Evolutionary conservation across 2,888 invertebrate genomes (phyloP).

Genomic region (Microctonus aethiopoides): DNA sequence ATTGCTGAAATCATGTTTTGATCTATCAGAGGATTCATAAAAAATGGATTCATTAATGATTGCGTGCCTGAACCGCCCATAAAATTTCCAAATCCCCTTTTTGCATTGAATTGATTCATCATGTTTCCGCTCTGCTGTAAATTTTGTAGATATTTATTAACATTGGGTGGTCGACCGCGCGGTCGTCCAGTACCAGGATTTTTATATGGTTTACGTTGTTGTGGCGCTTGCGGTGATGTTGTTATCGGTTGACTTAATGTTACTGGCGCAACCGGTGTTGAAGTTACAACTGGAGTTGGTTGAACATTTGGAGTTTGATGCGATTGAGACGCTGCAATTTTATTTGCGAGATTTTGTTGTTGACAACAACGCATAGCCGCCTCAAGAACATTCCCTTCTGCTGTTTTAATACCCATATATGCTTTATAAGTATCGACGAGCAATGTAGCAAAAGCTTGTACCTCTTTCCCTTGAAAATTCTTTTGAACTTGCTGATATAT

Average conservation of each 20-base stretch:
- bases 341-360: conserved; percentile 72
- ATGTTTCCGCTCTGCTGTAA: conserved; percentile 46
- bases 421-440: conserved; percentile 79
- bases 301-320: conserved; percentile 31
- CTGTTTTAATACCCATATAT: conserved; percentile 71
- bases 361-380: conserved; percentile 79
- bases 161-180: conserved; percentile 69
- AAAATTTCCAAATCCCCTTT: conserved; percentile 51
- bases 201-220: conserved; percentile 51
- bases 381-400: conserved; percentile 76
- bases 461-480: conserved; percentile 71
- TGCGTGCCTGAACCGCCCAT: conserved; percentile 50
- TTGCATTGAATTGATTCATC: conserved; percentile 53
- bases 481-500: conserved; percentile 78
- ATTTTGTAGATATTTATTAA: conserved; percentile 57
- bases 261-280: conserved; percentile 36
- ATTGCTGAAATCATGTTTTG: conserved; percentile 56
- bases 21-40: conserved; percentile 58
- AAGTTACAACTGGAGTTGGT: conserved; percentile 37
- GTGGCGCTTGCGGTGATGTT: conserved; percentile 47
- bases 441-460: conserved; percentile 71
- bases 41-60: conserved; percentile 57
- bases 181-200: conserved; percentile 66
- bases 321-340: conserved; percentile 68
- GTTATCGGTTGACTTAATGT: conserved; percentile 38